A percentile compares a stretch with the other conserved stretches of the same genome.
These are phyloP conservation scores for Chelonus insularis DNA, from an alignment of 1,140 invertebrate species.

Conservation along the genomic window DNA sequence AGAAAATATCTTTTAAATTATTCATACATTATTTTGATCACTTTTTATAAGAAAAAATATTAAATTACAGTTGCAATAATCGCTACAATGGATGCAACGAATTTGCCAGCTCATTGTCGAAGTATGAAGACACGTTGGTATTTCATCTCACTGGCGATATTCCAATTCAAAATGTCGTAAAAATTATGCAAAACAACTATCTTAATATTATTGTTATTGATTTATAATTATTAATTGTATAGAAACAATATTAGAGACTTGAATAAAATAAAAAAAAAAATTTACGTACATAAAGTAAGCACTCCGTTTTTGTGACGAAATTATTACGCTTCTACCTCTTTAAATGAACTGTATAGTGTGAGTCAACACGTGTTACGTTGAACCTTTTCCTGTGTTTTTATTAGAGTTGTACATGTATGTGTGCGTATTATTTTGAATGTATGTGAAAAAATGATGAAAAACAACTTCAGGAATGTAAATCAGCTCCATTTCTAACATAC, in stretches of 20 bases:
- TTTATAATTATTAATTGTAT: not conserved
- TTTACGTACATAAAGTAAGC: conserved; percentile 35
- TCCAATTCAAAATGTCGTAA: too few relatives aligned
- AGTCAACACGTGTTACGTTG: conserved; percentile 51
- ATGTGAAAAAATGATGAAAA: too few relatives aligned
- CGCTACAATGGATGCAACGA: conserved; percentile 34
- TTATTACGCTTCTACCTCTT: conserved; percentile 40
- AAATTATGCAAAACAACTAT: too few relatives aligned
- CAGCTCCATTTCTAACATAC: too few relatives aligned
- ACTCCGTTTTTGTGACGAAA: conserved; percentile 37
- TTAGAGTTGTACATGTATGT: too few relatives aligned
- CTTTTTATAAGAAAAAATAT: not conserved
- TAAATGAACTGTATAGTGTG: conserved; percentile 25
- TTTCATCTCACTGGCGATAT: too few relatives aligned
- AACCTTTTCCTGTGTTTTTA: not conserved
- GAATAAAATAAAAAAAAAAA: conserved; percentile 26
- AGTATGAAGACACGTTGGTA: conserved; percentile 39
- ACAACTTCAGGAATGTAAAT: too few relatives aligned
- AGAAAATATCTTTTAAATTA: conserved; percentile 5
- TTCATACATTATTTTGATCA: conserved; percentile 1
- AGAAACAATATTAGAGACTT: conserved; percentile 15
- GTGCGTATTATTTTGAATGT: too few relatives aligned
- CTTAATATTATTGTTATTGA: too few relatives aligned
- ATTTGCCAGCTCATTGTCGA: conserved; percentile 51
- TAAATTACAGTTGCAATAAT: conserved; percentile 16